Evolutionary conservation across 2,113 vertebrate species (phyloP), one percentile per base, ranked within the genome.

Genomic region (Rhabdornis inornatus): DNA sequence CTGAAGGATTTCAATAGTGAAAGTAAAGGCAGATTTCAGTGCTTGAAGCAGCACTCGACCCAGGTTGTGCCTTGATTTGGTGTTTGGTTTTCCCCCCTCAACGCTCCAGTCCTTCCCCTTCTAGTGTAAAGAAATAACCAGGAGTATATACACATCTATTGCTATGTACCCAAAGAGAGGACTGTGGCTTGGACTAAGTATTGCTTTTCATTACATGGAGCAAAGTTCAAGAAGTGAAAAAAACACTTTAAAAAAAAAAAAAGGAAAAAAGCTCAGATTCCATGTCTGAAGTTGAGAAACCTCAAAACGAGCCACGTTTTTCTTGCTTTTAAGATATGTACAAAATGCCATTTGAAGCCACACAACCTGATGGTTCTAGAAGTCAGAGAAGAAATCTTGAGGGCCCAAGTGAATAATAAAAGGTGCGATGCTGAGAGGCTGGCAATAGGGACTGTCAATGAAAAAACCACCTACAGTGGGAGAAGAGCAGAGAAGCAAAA

Each of bases 341-440:
- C 94, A 96, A 97, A 97, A 95, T 98, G 97, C 95, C 98, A 98
- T 98, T 98, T 98, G 92, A 97, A 98, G 98, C 97, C 98, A 98
- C 98, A 98, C 98, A 98, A 98, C 98, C 98, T 98, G 98, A 98
- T 98, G 98, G 98, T 98, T 98, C 98, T 99, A 99, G 99, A 99
- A 99, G 99, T 99, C 99, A 98, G 99, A 99, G 99, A 99, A 99
- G 98, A 99, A 99, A 98, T 99, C 99, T 98, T 99, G 99, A 97
- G 99, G 99, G 97, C 99, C 99, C 98, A 99, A 99, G 97, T 99
- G 99, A 98, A 99, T 99, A 98, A 99, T 99, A 98, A 99, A 99
- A 97, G 99, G 99, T 97, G 99, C 99, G 97, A 99, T 98, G 98
- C 99, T 99, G 98, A 99, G 98, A 93, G 99, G 99, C 98, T 99